Percentiles rank a stretch among this genome's conserved stretches.
These are phyloP conservation scores for Tachysurus fulvidraco DNA, from an alignment of 2,113 vertebrate species.

Conservation along the genomic window DNA sequence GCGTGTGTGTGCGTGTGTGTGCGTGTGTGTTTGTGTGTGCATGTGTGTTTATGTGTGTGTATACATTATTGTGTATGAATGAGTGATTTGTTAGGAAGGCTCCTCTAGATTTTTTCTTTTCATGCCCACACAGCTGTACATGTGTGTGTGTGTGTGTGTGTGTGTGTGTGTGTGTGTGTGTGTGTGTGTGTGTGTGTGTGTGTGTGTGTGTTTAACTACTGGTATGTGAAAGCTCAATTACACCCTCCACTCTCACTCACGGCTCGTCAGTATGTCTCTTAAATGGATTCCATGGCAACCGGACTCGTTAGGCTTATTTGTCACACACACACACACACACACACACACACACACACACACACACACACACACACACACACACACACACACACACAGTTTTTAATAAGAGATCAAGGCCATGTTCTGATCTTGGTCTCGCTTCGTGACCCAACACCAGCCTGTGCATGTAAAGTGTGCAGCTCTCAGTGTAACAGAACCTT, in stretches of 20 bases:
- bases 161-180: background rate
- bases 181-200: slow-evolving; percentile 16
- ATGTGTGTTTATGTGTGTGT: background rate
- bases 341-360: background rate
- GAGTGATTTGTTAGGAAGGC: background rate
- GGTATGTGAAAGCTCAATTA: slow-evolving; percentile 42
- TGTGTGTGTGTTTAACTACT: slow-evolving; percentile 15
- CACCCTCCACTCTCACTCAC: slow-evolving; percentile 37
- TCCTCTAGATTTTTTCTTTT: background rate
- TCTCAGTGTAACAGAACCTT: background rate
- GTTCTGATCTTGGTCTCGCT: slow-evolving; percentile 2
- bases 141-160: slow-evolving; percentile 15
- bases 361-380: background rate
- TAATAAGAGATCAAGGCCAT: slow-evolving; percentile 3
- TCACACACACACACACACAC: background rate
- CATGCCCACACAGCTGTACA: background rate
- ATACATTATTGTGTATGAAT: background rate
- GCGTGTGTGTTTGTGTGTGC: slow-evolving; percentile 5
- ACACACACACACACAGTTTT: background rate
- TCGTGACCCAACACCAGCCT: background rate
- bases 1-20: background rate
- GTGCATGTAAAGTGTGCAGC: background rate
- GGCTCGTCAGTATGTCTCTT: slow-evolving; percentile 43
- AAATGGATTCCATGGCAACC: slow-evolving; percentile 44
- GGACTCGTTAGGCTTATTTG: slow-evolving; percentile 28